These are phyloP conservation scores for Pediacus dermestoides DNA, from an alignment of 2,888 invertebrate species.

Conservation along the genomic window DNA sequence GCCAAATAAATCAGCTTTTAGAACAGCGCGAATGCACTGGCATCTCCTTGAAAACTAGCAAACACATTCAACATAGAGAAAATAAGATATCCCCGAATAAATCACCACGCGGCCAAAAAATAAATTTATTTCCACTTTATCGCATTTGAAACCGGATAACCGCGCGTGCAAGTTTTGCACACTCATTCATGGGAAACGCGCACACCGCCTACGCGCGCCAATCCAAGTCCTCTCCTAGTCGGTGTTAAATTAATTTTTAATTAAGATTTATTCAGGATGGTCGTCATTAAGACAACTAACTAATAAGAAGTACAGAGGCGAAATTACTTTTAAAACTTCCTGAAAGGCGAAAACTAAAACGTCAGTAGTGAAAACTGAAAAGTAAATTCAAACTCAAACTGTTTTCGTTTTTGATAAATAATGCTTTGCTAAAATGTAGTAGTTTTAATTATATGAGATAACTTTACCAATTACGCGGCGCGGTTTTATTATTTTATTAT, in stretches of 20 bases:
- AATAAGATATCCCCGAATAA: background rate
- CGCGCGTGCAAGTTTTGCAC: background rate
- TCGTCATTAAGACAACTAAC: slow-evolving; percentile 34
- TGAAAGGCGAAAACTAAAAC: background rate
- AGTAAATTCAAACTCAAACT: slow-evolving; percentile 18
- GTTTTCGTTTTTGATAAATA: slow-evolving; percentile 16
- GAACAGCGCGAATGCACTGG: background rate
- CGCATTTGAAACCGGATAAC: slow-evolving; percentile 19
- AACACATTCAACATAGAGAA: background rate
- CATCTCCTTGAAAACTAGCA: too few relatives aligned
- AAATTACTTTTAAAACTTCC: slow-evolving; percentile 5
- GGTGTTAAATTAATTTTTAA: slow-evolving; percentile 41
- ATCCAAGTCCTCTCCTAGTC: too few relatives aligned
- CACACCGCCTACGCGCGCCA: too few relatives aligned
- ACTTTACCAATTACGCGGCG: too few relatives aligned
- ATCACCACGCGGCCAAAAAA: slow-evolving; percentile 7
- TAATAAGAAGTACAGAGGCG: slow-evolving; percentile 24
- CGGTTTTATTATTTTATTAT: too few relatives aligned
- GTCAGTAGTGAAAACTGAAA: background rate
- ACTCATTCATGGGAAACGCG: slow-evolving; percentile 11
- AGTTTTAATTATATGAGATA: too few relatives aligned
- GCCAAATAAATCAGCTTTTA: background rate
- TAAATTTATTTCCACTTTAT: slow-evolving; percentile 24
- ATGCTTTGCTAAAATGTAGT: too few relatives aligned
- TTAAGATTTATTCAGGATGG: slow-evolving; percentile 38